phyloP scores from a whole-genome alignment of 2,888 invertebrate species.

The Linnaemya vulpina region DNA sequence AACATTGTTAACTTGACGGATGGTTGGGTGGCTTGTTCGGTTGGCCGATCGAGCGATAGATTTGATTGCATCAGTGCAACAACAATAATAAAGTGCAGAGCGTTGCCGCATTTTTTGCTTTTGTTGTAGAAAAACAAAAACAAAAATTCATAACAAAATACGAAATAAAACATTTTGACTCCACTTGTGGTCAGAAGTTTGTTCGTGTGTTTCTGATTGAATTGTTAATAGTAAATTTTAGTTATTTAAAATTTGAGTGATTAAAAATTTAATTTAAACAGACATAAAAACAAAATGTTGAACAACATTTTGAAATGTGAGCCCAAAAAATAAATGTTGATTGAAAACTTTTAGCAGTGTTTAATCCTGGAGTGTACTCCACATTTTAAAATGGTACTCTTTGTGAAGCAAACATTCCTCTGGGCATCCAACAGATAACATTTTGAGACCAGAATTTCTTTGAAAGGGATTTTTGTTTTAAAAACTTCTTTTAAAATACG shows the following conservation, averaged over 20 bases:
- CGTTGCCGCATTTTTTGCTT: conserved; percentile 36
- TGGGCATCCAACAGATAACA: no score
- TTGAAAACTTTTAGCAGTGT: not conserved
- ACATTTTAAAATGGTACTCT: no score
- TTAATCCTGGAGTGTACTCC: no score
- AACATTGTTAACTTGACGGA: conserved; percentile 30
- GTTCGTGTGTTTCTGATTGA: not conserved
- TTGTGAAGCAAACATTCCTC: no score
- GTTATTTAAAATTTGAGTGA: conserved; percentile 47
- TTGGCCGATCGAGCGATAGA: conserved; percentile 25
- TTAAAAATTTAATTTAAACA: conserved; percentile 25
- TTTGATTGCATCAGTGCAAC: conserved; percentile 48
- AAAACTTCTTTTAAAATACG: no score
- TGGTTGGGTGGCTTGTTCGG: conserved; percentile 10
- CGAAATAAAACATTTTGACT: conserved; percentile 5
- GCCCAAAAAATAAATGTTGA: conserved; percentile 8
- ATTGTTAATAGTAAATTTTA: conserved; percentile 40
- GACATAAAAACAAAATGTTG: conserved; percentile 48
- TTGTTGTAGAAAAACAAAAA: not conserved
- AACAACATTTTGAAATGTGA: not conserved
- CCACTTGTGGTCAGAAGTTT: not conserved
- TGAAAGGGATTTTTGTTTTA: no score
- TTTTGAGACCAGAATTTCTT: no score
- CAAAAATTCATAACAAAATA: not conserved
- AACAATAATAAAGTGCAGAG: conserved; percentile 35